These are phyloP conservation scores for Aleiodes sp. DNA, from an alignment of 1,140 invertebrate species.

Conservation along the genomic window DNA sequence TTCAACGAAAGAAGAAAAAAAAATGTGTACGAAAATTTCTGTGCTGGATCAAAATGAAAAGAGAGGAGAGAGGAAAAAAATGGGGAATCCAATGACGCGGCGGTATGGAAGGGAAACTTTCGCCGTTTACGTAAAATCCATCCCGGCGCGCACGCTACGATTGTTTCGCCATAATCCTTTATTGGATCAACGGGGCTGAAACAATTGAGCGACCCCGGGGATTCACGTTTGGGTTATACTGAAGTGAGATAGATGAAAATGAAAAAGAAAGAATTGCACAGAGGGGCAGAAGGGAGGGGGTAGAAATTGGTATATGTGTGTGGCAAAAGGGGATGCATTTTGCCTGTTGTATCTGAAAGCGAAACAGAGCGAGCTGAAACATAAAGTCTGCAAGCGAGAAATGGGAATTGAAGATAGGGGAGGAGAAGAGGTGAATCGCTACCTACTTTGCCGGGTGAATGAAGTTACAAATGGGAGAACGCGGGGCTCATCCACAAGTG, in stretches of 20 bases:
- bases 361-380: conserved; percentile 12
- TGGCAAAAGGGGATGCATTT: conserved; percentile 32
- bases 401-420: conserved; percentile 6
- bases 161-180: conserved; percentile 65
- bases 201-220: conserved; percentile 59
- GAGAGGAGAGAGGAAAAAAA: background rate
- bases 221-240: conserved; percentile 15
- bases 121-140: conserved; percentile 56
- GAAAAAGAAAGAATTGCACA: conserved; percentile 40
- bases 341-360: conserved; percentile 3
- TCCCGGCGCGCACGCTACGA: conserved; percentile 53
- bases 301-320: conserved; percentile 17
- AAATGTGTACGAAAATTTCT: background rate
- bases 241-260: conserved; percentile 36
- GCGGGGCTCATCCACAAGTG: conserved; percentile 59
- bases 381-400: conserved; percentile 14
- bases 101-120: conserved; percentile 46
- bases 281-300: conserved; percentile 21
- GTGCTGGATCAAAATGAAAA: background rate
- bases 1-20: background rate
- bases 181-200: conserved; percentile 65
- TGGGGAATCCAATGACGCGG: conserved; percentile 5
- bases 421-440: conserved; percentile 47
- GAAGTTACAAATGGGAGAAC: conserved; percentile 65
- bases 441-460: conserved; percentile 62